phyloP scores from a whole-genome alignment of 2,113 vertebrate genomes.

The Alethe castanea region DNA sequence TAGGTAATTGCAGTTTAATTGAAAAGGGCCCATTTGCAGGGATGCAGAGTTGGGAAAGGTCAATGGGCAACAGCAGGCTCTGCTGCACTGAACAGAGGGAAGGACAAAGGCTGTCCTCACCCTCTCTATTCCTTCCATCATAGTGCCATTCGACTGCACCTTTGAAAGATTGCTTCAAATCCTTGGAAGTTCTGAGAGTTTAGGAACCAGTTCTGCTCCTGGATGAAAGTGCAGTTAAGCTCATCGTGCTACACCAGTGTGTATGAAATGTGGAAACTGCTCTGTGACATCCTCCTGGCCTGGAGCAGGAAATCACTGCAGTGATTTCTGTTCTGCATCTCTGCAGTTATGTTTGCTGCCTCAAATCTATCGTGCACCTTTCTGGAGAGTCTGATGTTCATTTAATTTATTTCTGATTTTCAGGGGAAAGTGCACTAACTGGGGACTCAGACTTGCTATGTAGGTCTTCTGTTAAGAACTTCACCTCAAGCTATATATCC shows the following conservation, averaged over 20 bases:
- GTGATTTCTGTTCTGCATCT: not conserved
- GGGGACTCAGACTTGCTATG: not conserved
- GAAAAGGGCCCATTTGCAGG: not conserved
- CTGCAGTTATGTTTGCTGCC: conserved; percentile 1
- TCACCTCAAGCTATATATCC: not conserved
- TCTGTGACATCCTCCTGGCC: not conserved
- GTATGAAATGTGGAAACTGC: not conserved
- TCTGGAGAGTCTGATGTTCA: not conserved
- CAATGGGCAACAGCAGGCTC: not conserved
- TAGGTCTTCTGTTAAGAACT: not conserved
- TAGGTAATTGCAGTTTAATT: not conserved
- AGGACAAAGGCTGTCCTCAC: not conserved
- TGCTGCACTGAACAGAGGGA: fast-evolving
- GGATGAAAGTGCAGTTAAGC: not conserved
- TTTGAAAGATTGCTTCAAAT: not conserved
- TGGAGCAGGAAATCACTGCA: not conserved
- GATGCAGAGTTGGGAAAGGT: not conserved
- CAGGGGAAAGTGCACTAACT: not conserved
- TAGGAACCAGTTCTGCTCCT: not conserved
- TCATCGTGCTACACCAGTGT: not conserved
- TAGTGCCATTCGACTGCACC: not conserved
- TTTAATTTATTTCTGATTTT: not conserved
- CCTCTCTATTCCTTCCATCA: not conserved
- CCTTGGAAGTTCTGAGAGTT: not conserved
- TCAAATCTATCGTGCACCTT: not conserved